These are phyloP conservation scores for Augiades crinisus DNA, from an alignment of 2,888 invertebrate species.

Conservation along the genomic window DNA sequence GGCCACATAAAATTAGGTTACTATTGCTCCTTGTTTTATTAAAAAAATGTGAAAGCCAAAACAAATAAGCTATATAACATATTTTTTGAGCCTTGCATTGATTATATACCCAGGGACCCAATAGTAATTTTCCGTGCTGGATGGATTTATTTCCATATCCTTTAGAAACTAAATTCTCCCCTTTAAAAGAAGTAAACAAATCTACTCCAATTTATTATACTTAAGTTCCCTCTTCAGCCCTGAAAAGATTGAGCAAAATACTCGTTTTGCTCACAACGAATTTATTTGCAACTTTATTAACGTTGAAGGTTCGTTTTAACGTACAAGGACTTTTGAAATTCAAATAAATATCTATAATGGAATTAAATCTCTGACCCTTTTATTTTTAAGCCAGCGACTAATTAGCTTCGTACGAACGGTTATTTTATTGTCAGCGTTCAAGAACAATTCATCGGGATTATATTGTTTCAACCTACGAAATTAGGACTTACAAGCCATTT, in stretches of 20 bases:
- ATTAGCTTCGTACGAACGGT: not conserved
- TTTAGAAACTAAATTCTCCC: not conserved
- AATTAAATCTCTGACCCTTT: not conserved
- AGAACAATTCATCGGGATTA: not conserved
- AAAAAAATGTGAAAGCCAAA: too few relatives aligned
- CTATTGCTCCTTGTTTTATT: too few relatives aligned
- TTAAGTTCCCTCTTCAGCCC: not conserved
- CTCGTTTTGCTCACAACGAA: not conserved
- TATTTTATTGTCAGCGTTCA: not conserved
- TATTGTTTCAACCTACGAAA: not conserved
- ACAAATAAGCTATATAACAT: too few relatives aligned
- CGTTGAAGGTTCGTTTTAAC: not conserved
- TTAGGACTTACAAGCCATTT: not conserved
- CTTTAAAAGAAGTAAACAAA: not conserved
- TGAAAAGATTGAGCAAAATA: not conserved
- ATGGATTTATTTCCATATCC: not conserved
- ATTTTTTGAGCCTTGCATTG: too few relatives aligned
- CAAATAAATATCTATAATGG: not conserved
- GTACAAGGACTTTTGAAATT: too few relatives aligned
- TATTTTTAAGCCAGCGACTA: not conserved
- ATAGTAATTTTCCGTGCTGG: too few relatives aligned
- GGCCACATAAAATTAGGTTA: too few relatives aligned
- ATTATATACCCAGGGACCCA: too few relatives aligned
- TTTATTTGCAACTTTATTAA: not conserved
- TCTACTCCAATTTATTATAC: constrained; percentile 6